phyloP scores from a whole-genome alignment of 2,888 invertebrate genomes.

The Gymnoscelis rufifasciata region DNA sequence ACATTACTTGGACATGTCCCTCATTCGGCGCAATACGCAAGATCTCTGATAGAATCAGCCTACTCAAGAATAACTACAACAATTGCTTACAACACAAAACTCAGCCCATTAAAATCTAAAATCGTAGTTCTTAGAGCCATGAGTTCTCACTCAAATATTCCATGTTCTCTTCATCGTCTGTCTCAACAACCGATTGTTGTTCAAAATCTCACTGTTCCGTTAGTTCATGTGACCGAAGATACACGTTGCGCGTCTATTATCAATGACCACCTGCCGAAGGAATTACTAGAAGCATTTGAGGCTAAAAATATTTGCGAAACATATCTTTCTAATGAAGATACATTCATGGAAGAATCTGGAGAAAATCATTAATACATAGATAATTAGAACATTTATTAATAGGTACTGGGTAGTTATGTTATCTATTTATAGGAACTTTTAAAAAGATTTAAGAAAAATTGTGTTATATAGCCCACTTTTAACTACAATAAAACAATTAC shows the following conservation, averaged over 20 bases:
- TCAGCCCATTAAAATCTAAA: conserved; percentile 35
- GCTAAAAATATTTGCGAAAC: conserved; percentile 47
- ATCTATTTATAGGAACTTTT: too few species aligned
- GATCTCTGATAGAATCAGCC: conserved; percentile 39
- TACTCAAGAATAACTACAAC: conserved; percentile 34
- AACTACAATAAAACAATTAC: too few species aligned
- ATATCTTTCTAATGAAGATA: conserved; percentile 37
- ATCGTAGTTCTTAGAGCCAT: conserved; percentile 36
- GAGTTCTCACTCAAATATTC: conserved; percentile 14
- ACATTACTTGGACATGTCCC: conserved; percentile 41
- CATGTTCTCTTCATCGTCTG: conserved; percentile 24
- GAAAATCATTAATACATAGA: background rate
- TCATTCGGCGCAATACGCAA: conserved; percentile 50
- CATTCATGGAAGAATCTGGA: conserved; percentile 33
- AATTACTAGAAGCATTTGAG: conserved; percentile 37
- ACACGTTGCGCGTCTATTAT: conserved; percentile 38
- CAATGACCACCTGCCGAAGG: conserved; percentile 40
- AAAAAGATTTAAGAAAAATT: too few species aligned
- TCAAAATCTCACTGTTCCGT: conserved; percentile 31
- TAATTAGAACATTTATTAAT: background rate
- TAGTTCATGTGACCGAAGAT: conserved; percentile 13
- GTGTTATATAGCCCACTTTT: too few species aligned
- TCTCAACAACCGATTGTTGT: conserved; percentile 34
- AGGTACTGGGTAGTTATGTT: too few species aligned
- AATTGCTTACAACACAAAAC: conserved; percentile 23